A percentile compares a stretch with the other conserved stretches of the same genome.
These are phyloP conservation scores for Limanda limanda DNA, from an alignment of 2,113 vertebrate species.

Conservation along the genomic window DNA sequence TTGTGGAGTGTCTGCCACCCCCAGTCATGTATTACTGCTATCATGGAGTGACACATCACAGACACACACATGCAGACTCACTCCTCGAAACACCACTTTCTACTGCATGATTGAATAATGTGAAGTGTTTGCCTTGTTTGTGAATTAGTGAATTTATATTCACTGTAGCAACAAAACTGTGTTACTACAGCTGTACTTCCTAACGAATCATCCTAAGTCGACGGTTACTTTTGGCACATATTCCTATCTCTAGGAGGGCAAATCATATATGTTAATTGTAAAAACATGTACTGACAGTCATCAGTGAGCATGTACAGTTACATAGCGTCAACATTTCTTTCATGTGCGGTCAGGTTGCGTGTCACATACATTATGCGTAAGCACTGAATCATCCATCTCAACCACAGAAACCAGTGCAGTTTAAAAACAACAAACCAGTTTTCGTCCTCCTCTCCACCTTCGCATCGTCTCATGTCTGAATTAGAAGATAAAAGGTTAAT, in stretches of 20 bases:
- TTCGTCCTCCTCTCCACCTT: not conserved
- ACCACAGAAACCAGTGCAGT: not conserved
- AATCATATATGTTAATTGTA: not conserved
- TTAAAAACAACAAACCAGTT: not conserved
- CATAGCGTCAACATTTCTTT: not conserved
- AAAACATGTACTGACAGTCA: conserved; percentile 11
- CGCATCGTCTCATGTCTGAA: conserved; percentile 43
- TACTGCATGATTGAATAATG: conserved; percentile 61
- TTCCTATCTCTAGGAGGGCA: not conserved
- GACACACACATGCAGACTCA: not conserved
- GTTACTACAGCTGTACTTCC: conserved; percentile 18
- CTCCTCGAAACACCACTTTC: conserved; percentile 35
- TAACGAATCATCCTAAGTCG: conserved; percentile 18
- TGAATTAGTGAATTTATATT: conserved; percentile 43
- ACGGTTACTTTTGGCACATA: not conserved
- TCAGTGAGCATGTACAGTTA: conserved; percentile 13
- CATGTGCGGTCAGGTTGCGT: not conserved
- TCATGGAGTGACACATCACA: conserved; percentile 51
- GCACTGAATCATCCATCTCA: not conserved
- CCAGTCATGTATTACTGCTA: conserved; percentile 74
- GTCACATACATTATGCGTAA: conserved; percentile 1
- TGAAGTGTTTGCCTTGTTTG: conserved; percentile 52
- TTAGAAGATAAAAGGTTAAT: conserved; percentile 72
- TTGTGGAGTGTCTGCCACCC: conserved; percentile 76
- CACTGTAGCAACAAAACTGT: conserved; percentile 28